Evolutionary conservation across 1,140 invertebrate genomes (phyloP), one percentile per base, ranked within the genome.

Genomic region (Drosophila subpulchrella): DNA sequence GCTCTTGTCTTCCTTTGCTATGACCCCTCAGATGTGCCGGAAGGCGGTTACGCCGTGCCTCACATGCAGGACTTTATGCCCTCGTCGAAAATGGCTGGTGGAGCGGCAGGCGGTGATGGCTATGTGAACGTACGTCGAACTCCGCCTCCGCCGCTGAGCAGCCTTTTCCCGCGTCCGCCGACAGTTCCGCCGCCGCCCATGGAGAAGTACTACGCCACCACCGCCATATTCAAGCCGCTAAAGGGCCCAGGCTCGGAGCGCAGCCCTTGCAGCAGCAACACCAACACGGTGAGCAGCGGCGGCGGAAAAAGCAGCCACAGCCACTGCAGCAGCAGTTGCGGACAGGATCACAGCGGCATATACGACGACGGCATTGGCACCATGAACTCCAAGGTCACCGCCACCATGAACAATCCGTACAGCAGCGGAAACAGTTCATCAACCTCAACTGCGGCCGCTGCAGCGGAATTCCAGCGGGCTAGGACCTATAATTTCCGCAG

Each of bases 201-300:
- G 60, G 95, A 96, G 91, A 95, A 95, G 72, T 96, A 96, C 91
- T 97, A 96, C 91, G 95, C 95, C 51, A 95, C 95, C 56, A 95
- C 92, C 34, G 90, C 92, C 72, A 92, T 92, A 70, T 92, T 91
- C 61, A 92, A 92, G 84, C 91, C 91, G 62, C 82, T 92, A 65
- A 92, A 92, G 66, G 86, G 85, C 7, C 68, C 68, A 6, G 85
- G 85, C 57, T 78, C 81, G 27, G 62, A 55, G 39, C 57, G 86
- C 27, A 70, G 66, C 59, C 62, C 60, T 6, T 57, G 79, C 42
- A 72, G 72, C 71, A 82, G 78, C 76, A 78, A 67, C 60, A 71
- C 53, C 6, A 62, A 74, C 41, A 83, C 81, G 30, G 68, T 72
- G 20, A 71, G 66, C 68, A 72, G 65, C 66, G 86, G 86, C 78